These are phyloP conservation scores for Brachypalpus laphriformis DNA, from an alignment of 2,888 invertebrate genomes.

Conservation along the genomic window DNA sequence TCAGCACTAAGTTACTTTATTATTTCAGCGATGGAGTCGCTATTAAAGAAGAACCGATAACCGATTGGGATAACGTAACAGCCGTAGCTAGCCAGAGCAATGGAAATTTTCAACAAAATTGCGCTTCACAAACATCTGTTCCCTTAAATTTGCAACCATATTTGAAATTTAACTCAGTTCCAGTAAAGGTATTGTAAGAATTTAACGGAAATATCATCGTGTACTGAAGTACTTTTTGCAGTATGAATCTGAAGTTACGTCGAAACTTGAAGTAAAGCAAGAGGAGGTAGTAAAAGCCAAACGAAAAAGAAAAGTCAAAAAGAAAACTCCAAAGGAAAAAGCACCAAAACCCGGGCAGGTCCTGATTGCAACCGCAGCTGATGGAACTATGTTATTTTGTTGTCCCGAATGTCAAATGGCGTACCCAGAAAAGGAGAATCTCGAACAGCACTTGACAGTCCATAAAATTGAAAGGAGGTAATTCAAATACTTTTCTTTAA, in stretches of 20 bases:
- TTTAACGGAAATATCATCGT: background rate
- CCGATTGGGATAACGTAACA: constrained; percentile 80
- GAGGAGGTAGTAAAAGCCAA: constrained; percentile 75
- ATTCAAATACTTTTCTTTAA: constrained; percentile 18
- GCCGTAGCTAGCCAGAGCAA: constrained; percentile 79
- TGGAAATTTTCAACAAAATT: constrained; percentile 84
- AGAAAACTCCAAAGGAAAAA: constrained; percentile 90
- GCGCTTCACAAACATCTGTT: constrained; percentile 81
- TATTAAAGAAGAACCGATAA: constrained; percentile 79
- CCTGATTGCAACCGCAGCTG: constrained; percentile 88
- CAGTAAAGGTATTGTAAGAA: constrained; percentile 75
- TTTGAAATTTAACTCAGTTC: constrained; percentile 86
- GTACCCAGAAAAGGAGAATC: constrained; percentile 90
- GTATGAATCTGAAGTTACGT: constrained; percentile 81
- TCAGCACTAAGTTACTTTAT: background rate
- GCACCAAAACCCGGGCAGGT: constrained; percentile 92
- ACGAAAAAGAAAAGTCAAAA: constrained; percentile 90
- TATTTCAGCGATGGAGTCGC: constrained; percentile 75
- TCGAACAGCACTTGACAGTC: constrained; percentile 90
- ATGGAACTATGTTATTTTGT: constrained; percentile 90
- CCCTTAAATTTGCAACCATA: constrained; percentile 86
- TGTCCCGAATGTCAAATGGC: constrained; percentile 93
- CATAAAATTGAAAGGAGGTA: constrained; percentile 90
- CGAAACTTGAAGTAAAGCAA: constrained; percentile 74
- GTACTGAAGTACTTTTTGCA: constrained; percentile 30